Evolutionary conservation across 2,888 invertebrate genomes (phyloP), one percentile per base, ranked within the genome.

Genomic region (Acleris sparsana): DNA sequence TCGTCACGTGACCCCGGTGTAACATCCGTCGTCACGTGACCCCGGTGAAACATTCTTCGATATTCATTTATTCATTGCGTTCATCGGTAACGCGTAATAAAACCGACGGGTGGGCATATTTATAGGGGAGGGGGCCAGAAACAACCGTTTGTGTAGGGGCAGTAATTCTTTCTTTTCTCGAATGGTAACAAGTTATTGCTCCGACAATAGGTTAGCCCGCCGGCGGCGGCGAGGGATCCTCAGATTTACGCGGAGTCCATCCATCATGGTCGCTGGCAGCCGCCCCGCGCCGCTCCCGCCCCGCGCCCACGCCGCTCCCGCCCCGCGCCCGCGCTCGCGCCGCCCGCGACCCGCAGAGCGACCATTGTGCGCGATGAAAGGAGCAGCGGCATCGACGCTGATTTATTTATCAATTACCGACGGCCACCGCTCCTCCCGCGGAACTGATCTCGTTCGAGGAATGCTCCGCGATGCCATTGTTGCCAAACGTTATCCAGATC

Each of bases 341-440:
- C 13, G 33, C 33, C 11, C 33, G 9, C 39, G 39, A 0, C 13
- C 9, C 17, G 48, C 55, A 33, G 17, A 20, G 22, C 13, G 39
- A 20, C 48, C 16, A 64, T 64, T 64, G 63, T 64, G 20, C 25
- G 39, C 53, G 53, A 60, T 49, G 48, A 60, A 64, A 43, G 39
- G 49, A 18, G 39, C n/a, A 18, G 39, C n/a, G 53, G 39, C 49
- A 55, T 53, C 64, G 59, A 25, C 20, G 29, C 39, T 64, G 64
- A 64, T 64, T 53, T 64, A 64, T 55, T 64, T 60, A 64, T 60
- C 59, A 48, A 59, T 64, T 64, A 59, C 59, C 18, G 55, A 55
- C n/a, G n/a, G 25, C 25, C 39, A 11, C 18, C 5, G 46, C 53
- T 18, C 7, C 48, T 55, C 43, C 39, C 43, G n/a, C 43, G n/a